Percentiles rank a stretch among this genome's conserved stretches.
These are phyloP conservation scores for Silurus meridionalis DNA, from an alignment of 2,113 vertebrate species.

Conservation along the genomic window DNA sequence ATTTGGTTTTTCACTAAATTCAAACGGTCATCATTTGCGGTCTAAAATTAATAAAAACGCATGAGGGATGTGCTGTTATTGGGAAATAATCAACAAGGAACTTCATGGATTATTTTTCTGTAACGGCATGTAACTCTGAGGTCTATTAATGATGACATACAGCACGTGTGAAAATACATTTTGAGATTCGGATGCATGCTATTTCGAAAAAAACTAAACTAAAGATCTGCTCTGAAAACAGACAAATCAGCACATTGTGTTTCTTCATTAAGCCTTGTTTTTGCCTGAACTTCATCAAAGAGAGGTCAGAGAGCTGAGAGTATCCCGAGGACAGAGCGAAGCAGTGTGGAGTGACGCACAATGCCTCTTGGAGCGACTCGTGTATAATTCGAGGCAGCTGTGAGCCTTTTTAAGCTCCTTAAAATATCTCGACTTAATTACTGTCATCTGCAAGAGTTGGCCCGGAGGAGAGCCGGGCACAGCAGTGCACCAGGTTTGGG, in stretches of 20 bases:
- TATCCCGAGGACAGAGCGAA: conserved; percentile 18
- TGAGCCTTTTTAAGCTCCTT: conserved; percentile 4
- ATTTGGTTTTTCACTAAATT: not conserved
- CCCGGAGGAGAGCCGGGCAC: not conserved
- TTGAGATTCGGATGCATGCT: not conserved
- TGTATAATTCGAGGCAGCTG: conserved; percentile 50
- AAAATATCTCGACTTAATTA: conserved; percentile 50
- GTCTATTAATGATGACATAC: not conserved
- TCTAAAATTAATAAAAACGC: not conserved
- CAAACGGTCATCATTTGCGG: no score
- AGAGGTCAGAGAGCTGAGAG: not conserved
- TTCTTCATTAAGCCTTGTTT: not conserved
- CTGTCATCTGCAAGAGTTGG: conserved; percentile 35
- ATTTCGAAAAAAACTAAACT: not conserved
- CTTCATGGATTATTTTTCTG: not conserved
- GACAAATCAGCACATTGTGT: not conserved
- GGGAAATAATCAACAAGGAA: not conserved
- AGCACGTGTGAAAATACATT: not conserved
- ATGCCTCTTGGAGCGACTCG: not conserved
- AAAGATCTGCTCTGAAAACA: not conserved
- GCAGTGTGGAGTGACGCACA: conserved; percentile 3
- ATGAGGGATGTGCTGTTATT: not conserved
- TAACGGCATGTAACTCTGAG: not conserved
- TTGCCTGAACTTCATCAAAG: not conserved
- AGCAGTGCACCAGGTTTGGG: not conserved